These are phyloP conservation scores for Willowsia nigromaculata DNA, from an alignment of 2,888 invertebrate genomes.

Conservation along the genomic window DNA sequence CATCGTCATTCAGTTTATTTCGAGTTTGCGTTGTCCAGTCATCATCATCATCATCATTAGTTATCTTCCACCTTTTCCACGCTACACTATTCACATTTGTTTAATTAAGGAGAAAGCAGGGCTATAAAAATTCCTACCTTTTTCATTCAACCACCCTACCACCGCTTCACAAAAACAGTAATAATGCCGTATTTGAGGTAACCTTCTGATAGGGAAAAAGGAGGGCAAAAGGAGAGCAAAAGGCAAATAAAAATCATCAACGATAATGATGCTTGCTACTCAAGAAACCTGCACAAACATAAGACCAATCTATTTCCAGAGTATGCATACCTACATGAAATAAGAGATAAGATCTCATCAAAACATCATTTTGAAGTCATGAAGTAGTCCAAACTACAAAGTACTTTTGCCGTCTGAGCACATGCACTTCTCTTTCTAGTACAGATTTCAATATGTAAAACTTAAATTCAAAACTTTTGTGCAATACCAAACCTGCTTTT, in stretches of 20 bases:
- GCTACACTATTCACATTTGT: background rate
- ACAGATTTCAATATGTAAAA: background rate
- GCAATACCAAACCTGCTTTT: background rate
- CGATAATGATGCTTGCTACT: background rate
- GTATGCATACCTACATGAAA: background rate
- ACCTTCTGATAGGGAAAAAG: no score
- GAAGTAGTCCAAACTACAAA: background rate
- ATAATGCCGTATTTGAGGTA: background rate
- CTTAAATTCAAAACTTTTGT: background rate
- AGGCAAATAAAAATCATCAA: constrained; percentile 18
- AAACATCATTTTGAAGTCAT: constrained; percentile 35
- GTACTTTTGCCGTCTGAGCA: background rate
- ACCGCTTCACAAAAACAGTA: background rate
- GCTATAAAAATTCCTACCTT: constrained; percentile 51
- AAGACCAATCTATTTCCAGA: background rate
- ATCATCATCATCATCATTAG: no score
- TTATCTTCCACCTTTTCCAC: background rate
- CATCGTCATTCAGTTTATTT: no score
- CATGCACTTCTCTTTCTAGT: background rate
- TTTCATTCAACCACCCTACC: background rate
- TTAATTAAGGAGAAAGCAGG: constrained; percentile 55
- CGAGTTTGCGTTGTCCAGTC: no score
- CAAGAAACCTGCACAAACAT: background rate
- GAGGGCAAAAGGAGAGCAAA: background rate
- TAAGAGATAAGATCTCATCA: constrained; percentile 59